Conservation (phyloP, 2,797 vertebrate genomes). For the Lepus townsendii region DNA sequence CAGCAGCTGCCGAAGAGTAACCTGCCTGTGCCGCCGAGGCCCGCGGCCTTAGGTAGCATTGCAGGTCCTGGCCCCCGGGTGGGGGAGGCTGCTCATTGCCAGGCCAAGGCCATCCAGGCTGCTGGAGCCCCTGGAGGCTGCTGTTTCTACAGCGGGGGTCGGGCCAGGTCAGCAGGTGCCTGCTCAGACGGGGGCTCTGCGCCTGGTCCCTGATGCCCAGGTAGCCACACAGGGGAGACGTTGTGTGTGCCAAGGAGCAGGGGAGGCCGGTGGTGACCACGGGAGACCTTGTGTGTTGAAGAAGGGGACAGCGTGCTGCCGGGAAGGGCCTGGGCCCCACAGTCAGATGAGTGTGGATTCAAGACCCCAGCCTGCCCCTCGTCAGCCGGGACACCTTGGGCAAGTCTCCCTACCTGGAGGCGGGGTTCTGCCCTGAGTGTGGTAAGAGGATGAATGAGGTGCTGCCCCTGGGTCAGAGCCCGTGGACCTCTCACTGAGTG, state of each 20-base stretch:
- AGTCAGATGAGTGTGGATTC: not conserved
- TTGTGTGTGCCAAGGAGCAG: not conserved
- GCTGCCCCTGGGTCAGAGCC: not conserved
- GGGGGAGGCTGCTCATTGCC: not conserved
- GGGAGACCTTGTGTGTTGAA: not conserved
- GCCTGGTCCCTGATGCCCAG: not conserved
- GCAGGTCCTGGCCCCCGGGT: not conserved
- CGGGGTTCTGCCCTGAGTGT: not conserved
- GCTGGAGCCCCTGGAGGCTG: not conserved
- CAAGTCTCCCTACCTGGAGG: not conserved
- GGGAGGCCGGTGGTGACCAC: not conserved
- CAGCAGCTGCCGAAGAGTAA: constrained; percentile 85
- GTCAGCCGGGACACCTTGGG: not conserved
- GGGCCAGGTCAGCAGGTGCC: not conserved
- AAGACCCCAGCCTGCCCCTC: not conserved
- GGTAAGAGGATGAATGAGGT: not conserved
- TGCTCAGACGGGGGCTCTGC: not conserved
- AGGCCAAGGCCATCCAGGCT: not conserved
- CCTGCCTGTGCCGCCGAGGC: constrained; percentile 82
- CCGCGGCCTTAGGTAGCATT: constrained; percentile 86
- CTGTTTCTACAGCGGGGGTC: not conserved
- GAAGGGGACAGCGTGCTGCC: not conserved
- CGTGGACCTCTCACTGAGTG: not conserved
- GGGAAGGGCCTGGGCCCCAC: not conserved
- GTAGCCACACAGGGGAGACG: not conserved